Percentiles rank a stretch among this genome's conserved stretches.
phyloP scores from a whole-genome alignment of 2,797 vertebrate genomes.

The Delichon dasypus region DNA sequence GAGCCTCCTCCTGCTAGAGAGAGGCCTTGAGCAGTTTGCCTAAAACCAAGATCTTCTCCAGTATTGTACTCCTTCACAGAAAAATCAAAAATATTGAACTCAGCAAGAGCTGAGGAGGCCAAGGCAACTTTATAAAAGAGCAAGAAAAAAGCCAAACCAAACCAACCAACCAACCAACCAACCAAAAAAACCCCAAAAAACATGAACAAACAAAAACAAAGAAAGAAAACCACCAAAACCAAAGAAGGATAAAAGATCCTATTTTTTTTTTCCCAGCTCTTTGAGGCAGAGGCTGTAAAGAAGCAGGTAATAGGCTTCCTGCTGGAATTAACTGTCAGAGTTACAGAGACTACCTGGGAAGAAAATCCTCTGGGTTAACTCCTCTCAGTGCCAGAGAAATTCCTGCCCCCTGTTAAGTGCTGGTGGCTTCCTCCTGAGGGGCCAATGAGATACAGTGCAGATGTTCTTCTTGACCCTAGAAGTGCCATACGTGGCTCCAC shows the following conservation, averaged over 20 bases:
- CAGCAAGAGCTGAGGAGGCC: not conserved
- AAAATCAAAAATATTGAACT: not conserved
- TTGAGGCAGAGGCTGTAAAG: not conserved
- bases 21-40: not conserved
- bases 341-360: not conserved
- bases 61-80: not conserved
- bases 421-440: not conserved
- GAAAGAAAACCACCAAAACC: not conserved
- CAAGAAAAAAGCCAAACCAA: not conserved
- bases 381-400: not conserved
- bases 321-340: not conserved
- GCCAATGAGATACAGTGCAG: rapidly evolving
- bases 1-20: not conserved
- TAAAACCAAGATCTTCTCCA: not conserved
- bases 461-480: not conserved
- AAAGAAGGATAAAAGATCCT: not conserved
- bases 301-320: not conserved
- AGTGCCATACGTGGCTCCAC: rapidly evolving
- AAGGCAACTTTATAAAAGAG: not conserved
- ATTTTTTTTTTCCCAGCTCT: not conserved
- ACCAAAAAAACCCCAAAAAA: not conserved
- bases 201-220: not conserved
- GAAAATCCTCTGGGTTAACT: not conserved
- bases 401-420: not conserved
- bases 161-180: not conserved